Base-by-base conservation (phyloP, 2,113 vertebrate genomes). In the Burhinus oedicnemus region DNA sequence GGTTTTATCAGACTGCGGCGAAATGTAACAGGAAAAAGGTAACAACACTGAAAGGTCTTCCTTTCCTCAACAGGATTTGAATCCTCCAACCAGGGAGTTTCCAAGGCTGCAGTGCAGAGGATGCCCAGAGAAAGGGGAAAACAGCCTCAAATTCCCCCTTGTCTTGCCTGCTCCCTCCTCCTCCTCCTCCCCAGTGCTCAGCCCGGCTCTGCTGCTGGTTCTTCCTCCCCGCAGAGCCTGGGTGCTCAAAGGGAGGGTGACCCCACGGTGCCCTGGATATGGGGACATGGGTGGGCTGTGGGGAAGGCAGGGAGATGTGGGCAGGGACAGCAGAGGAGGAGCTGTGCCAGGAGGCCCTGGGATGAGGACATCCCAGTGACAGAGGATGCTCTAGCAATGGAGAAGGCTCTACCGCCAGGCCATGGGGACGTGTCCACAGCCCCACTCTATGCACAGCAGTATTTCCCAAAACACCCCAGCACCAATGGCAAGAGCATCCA, bases 401-500 rank as follows among this genome's bases (percentile, higher is more conserved):
- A 92, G 57, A 47, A 60, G 12, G 25, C 80, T 34, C n/a, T 30
- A 89, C 42, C 81, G 19, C 11, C 40, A 82, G 15, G 30, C 36
- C 14, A 44, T 1, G 3, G 21, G 14, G 11, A 89, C 12, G n/a
- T 49, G n/a, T 15, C n/a, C 32, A 34, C 0, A 0, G 32, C 26
- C 21, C 32, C 6, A 4, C 47, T 42, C 58, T 29, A 9, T 17
- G 12, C 15, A 51, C 22, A 42, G 32, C 20, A 47, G 11, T 36
- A 52, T 44, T 89, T 81, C 64, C 40, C 12, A 61, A 90, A 40
- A 49, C 4, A 12, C 22, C 27, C 14, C 16, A 49, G 36, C 15
- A 83, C 5, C 29, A 57, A 15, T 0, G 2, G 23, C 54, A 74
- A 77, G 21, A 92, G 54, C 40, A 44, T 55, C 38, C 21, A 12